phyloP scores from a whole-genome alignment of 2,113 vertebrate genomes.

The Melanerpes aurifrons region DNA sequence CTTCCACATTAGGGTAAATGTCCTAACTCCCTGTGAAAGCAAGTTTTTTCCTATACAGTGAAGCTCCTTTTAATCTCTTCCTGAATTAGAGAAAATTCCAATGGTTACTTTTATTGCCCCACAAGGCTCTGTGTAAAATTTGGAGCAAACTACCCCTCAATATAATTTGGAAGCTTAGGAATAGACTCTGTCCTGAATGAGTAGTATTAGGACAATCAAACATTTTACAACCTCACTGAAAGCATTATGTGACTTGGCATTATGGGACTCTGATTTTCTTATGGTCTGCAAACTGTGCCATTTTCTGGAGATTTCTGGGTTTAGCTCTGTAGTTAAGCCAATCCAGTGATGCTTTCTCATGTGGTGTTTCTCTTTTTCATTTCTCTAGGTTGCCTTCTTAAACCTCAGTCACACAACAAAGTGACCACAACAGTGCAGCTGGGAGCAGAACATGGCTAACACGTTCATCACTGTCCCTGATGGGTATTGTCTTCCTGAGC shows the following conservation, averaged over 20 bases:
- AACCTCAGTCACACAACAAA: not conserved
- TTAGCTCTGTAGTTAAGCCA: not conserved
- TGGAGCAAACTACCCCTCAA: not conserved
- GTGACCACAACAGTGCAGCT: conserved; percentile 85
- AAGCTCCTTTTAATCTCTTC: not conserved
- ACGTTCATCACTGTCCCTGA: conserved; percentile 85
- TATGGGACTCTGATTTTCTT: not conserved
- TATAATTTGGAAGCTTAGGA: not conserved
- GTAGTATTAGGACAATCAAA: not conserved
- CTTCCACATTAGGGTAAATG: not conserved
- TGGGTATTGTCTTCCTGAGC: conserved; percentile 83
- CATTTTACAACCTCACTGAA: not conserved
- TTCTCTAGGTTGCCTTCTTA: conserved; percentile 40
- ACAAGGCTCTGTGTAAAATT: not conserved
- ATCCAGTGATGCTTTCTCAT: not conserved
- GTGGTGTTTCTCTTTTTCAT: not conserved
- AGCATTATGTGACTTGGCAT: not conserved
- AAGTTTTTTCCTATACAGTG: not conserved
- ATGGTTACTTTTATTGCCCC: not conserved
- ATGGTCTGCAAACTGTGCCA: not conserved
- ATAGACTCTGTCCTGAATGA: not conserved
- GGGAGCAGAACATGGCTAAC: conserved; percentile 85
- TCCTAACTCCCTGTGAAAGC: not conserved
- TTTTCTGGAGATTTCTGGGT: not conserved
- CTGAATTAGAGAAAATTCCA: not conserved